Evolutionary conservation across 1,140 invertebrate species (phyloP).

Genomic region (Drosophila mojavensis): DNA sequence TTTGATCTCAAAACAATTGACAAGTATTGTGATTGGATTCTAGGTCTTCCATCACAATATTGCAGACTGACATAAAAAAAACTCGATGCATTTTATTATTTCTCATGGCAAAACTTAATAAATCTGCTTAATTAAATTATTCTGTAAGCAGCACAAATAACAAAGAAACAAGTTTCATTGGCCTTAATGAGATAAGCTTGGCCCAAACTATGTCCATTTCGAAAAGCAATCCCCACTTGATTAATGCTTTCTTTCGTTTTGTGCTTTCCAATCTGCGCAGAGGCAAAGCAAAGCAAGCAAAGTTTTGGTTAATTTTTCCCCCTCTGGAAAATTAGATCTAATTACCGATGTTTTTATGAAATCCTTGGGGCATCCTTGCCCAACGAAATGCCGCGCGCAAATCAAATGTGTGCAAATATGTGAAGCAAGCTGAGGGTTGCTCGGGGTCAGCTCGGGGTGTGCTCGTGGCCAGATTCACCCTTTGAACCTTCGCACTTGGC

Average conservation of each 20-base stretch:
- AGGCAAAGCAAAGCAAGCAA: slow-evolving; percentile 9
- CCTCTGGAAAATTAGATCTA: slow-evolving; percentile 42
- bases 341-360: slow-evolving; percentile 73
- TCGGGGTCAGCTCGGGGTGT: slow-evolving; percentile 17
- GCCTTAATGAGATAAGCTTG: background rate
- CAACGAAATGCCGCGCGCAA: slow-evolving; percentile 37
- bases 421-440: slow-evolving; percentile 40
- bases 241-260: slow-evolving; percentile 35
- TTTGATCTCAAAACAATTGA: no score
- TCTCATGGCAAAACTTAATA: no score
- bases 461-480: slow-evolving; percentile 47
- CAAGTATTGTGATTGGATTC: no score
- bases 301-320: slow-evolving; percentile 26
- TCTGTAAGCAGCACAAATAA: no score
- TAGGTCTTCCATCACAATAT: no score
- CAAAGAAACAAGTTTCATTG: background rate
- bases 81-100: no score
- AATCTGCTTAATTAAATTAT: background rate
- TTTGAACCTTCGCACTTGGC: slow-evolving; percentile 51
- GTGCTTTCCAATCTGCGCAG: slow-evolving; percentile 4
- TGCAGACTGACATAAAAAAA: no score
- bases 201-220: background rate
- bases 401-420: slow-evolving; percentile 60
- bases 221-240: slow-evolving; percentile 22
- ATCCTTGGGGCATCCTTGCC: slow-evolving; percentile 55